A percentile compares a stretch with the other conserved stretches of the same genome.
phyloP scores from a whole-genome alignment of 2,113 vertebrate species.

The Cynoglossus semilaevis region DNA sequence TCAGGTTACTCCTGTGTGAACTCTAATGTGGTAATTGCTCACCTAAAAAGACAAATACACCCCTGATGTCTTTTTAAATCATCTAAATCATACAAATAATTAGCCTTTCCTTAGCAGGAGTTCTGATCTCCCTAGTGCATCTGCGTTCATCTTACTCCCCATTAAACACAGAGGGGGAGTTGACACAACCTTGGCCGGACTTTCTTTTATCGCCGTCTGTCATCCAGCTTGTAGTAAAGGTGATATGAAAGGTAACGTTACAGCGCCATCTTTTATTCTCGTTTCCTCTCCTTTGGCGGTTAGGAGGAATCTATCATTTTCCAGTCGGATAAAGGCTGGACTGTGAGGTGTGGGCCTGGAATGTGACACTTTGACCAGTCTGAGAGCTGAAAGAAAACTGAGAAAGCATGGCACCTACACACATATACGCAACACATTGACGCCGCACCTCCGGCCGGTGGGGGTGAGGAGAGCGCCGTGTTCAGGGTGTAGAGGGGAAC shows the following conservation, averaged over 20 bases:
- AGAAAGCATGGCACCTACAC: slow-evolving; percentile 18
- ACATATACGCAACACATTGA: neutral
- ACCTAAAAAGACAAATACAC: slow-evolving; percentile 3
- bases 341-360: slow-evolving; percentile 10
- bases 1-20: neutral
- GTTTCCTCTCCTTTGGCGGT: slow-evolving; percentile 33
- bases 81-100: slow-evolving; percentile 35
- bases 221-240: slow-evolving; percentile 32
- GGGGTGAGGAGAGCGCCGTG: too few species aligned
- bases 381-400: slow-evolving; percentile 18
- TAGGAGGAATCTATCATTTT: slow-evolving; percentile 17
- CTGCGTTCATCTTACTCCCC: slow-evolving; percentile 40
- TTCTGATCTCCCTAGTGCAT: slow-evolving; percentile 11
- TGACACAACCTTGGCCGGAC: slow-evolving; percentile 47
- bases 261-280: slow-evolving; percentile 45
- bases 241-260: slow-evolving; percentile 36
- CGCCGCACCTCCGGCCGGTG: slow-evolving; percentile 5
- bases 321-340: neutral
- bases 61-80: neutral
- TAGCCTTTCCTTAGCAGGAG: neutral
- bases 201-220: slow-evolving; percentile 30
- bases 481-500: slow-evolving; percentile 32
- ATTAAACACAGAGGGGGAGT: slow-evolving; percentile 24
- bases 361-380: slow-evolving; percentile 30
- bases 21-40: slow-evolving; percentile 1